phyloP scores from a whole-genome alignment of 35 echinoderm and acorn worm genomes.

The Heliocidaris erythrogramma region DNA sequence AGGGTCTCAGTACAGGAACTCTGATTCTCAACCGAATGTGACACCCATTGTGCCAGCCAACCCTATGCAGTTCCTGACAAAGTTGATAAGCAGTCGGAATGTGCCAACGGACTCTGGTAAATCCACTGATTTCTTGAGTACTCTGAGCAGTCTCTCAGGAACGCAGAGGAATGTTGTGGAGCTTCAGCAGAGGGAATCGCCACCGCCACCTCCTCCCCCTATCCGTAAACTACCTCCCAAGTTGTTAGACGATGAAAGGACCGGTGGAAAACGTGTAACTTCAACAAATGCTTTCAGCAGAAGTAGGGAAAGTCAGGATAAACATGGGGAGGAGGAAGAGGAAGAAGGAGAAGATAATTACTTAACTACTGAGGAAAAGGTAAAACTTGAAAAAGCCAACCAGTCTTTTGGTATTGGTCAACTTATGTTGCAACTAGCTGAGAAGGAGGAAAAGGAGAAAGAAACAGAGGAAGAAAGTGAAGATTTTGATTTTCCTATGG shows the following conservation, averaged over 20 bases:
- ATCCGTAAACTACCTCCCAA: not conserved
- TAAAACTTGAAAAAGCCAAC: constrained; percentile 27
- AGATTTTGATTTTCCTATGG: not conserved
- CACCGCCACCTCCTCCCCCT: constrained; percentile 40
- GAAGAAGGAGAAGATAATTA: not conserved
- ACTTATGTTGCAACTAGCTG: constrained; percentile 37
- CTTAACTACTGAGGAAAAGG: not conserved
- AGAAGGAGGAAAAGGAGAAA: not conserved
- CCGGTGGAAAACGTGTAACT: constrained; percentile 32
- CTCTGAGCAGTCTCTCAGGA: not conserved
- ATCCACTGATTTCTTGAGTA: constrained; percentile 19
- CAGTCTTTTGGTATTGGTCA: constrained; percentile 45
- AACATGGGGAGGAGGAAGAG: not conserved
- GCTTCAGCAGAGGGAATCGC: not conserved
- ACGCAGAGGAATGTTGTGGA: not conserved
- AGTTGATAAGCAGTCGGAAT: not conserved
- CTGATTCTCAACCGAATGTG: not conserved
- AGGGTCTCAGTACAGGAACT: not conserved
- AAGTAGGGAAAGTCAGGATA: not conserved
- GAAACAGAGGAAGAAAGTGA: not conserved
- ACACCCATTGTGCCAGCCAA: not conserved
- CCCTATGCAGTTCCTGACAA: constrained; percentile 42
- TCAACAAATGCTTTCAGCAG: constrained; percentile 35
- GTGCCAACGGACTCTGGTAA: not conserved
- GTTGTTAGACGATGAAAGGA: constrained; percentile 34